Evolutionary conservation across 2,797 vertebrate species (phyloP).

Genomic region (Siniperca obscura): DNA sequence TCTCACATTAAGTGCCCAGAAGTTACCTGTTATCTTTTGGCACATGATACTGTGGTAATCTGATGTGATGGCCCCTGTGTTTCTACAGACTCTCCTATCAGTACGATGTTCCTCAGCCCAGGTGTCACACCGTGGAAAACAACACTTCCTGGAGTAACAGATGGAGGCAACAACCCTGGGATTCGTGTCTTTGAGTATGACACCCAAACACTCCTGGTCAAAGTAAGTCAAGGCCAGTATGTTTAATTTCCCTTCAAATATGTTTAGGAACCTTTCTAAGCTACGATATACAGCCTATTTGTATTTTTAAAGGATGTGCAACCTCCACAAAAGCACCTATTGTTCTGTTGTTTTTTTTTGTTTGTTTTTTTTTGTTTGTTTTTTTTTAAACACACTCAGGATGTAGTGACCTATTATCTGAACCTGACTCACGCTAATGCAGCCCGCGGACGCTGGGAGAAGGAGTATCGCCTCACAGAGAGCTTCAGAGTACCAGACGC

Average conservation of each 20-base stretch:
- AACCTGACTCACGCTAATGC: slow-evolving; percentile 90
- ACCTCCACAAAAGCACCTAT: background rate
- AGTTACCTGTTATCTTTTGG: background rate
- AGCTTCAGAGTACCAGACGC: slow-evolving; percentile 88
- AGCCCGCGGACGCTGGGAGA: slow-evolving; percentile 86
- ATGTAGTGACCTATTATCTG: slow-evolving; percentile 92
- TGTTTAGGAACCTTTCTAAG: background rate
- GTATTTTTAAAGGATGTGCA: background rate
- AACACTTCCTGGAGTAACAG: slow-evolving; percentile 90
- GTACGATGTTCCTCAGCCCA: slow-evolving; percentile 92
- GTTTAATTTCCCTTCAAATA: background rate
- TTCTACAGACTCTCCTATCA: slow-evolving; percentile 87
- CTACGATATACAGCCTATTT: too few species aligned
- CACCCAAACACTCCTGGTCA: slow-evolving; percentile 86
- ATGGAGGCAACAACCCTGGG: slow-evolving; percentile 96
- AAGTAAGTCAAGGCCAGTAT: slow-evolving; percentile 80
- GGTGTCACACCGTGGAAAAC: slow-evolving; percentile 96
- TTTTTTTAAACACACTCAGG: slow-evolving; percentile 79
- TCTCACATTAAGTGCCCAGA: background rate
- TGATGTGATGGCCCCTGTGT: background rate
- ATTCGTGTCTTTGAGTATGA: slow-evolving; percentile 92
- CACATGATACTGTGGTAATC: background rate
- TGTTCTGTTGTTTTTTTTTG: too few species aligned
- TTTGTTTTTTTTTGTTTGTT: background rate
- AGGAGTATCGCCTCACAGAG: slow-evolving; percentile 91